Base-by-base conservation (phyloP, 2,888 invertebrate genomes). In the Itoplectis maculator region DNA sequence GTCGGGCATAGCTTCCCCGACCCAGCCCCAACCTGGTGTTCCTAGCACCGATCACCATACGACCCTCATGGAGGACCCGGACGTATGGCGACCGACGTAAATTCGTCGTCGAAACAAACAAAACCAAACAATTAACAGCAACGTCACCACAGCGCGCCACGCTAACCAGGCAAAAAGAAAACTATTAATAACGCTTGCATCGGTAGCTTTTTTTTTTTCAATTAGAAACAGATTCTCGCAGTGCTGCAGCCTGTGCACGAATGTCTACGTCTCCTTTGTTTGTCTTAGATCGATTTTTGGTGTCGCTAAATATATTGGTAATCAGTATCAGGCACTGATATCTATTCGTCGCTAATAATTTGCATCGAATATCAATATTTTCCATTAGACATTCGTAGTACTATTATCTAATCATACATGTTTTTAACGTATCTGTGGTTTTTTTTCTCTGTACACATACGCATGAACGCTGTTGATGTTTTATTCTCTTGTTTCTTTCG, bases 81-180 rank as follows among this genome's bases (percentile, higher is more conserved):
- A 97, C 94, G 97, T 97, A 91, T 97, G 97, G 97, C 97, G 97
- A 94, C 97, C 97, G 92, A 97, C 97, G 95, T 97, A 97, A 96
- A 95, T 94, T 88, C 88, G 87, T 89, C 66, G 18, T 15, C 37
- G 79, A 56, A 68, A 76, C 61, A 70, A 73, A 47, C 54, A 89
- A 88, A 84, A 66, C 87, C 47, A 47, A 69, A 78, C 69, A 82
- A 82, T 66, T 72, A 81, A 74, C 61, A 75, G 35, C 80, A 82
- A 89, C 83, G 90, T 88, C 90, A 88, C 87, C 91, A 89, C 87
- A 88, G 89, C 90, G 89, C 90, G 90, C 90, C 90, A 88, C 90
- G 90, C 88, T 92, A 91, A 92, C 89, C 90, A 92, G 93, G 92
- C 92, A 92, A 92, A 91, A 90, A 91, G 87, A 88, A 86, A 87